Conservation (phyloP, 2,797 vertebrate species). For the Silurus lanzhouensis region DNA sequence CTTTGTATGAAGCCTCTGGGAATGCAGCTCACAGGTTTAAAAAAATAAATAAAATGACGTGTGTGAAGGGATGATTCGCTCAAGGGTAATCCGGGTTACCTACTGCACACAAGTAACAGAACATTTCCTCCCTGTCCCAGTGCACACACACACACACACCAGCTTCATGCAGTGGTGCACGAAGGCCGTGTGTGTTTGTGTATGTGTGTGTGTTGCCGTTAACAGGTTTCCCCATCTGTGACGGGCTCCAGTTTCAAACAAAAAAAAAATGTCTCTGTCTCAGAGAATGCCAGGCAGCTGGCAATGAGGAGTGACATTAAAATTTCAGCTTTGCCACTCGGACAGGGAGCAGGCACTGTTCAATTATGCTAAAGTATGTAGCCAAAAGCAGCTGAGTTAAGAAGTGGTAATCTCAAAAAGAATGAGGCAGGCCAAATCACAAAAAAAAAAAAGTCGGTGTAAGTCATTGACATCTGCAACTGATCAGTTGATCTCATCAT, state of each 20-base stretch:
- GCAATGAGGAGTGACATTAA: conserved; percentile 55
- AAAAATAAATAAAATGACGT: conserved; percentile 39
- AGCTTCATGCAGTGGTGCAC: conserved; percentile 48
- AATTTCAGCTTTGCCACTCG: conserved; percentile 61
- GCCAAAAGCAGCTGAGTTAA: conserved; percentile 69
- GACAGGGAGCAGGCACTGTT: conserved; percentile 65
- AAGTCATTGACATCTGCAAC: conserved; percentile 62
- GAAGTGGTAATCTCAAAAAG: conserved; percentile 67
- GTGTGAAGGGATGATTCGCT: conserved; percentile 57
- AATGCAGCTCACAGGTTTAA: conserved; percentile 44
- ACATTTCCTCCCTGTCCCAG: conserved; percentile 56
- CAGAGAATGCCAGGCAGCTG: conserved; percentile 67
- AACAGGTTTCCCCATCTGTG: conserved; percentile 7
- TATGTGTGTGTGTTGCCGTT: conserved; percentile 32
- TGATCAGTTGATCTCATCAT: not conserved
- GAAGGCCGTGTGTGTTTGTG: conserved; percentile 28
- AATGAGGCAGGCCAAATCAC: conserved; percentile 22
- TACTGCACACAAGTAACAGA: conserved; percentile 54
- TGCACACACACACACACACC: conserved; percentile 54
- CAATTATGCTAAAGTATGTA: conserved; percentile 79
- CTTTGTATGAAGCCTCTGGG: not conserved
- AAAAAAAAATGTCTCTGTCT: conserved; percentile 51
- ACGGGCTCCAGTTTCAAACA: conserved; percentile 10
- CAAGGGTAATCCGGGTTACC: conserved; percentile 54
- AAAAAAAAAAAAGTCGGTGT: conserved; percentile 50